Base-by-base conservation (phyloP, 1,140 invertebrate genomes). In the Tetraneura akinire region DNA sequence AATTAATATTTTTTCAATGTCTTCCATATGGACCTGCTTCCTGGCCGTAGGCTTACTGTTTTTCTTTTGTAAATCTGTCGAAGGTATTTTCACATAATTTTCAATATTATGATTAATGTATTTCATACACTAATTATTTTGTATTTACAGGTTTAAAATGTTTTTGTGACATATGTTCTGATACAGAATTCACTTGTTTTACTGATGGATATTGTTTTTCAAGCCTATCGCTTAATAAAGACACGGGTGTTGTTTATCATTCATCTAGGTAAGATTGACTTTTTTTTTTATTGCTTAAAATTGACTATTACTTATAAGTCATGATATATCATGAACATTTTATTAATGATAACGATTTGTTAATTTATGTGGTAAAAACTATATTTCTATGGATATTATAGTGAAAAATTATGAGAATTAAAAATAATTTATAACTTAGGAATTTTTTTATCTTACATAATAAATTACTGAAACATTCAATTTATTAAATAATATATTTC, bases 191-290 rank as follows among this genome's bases (percentile, higher is more conserved):
- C 84, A 93, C 93, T 45, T 96, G 94, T 87, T 90, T 91, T 84
- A 96, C 94, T 9, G 93, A 96, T 88, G 94, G 94, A 23, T 92
- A 91, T 83, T 96, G 94, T 86, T 95, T 93, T 83, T 93, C 94
- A 4, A 5, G 92, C 93, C 42, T 91, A 80, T 90, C 89, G 80
- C 85, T 91, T 81, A 88, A 90, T 71, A 88, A 90, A 82, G 86
- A 87, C 71, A 84, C 83, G 23, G 89, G 88, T 74, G 86, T 86
- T 81, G 87, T 90, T 81, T 89, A 88, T 80, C 89, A 91, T 85
- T 90, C 90, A 60, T 93, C 91, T 86, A 91, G 93, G 94, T 95
- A 90, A 86, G 81, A 53, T 53, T 47, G 32, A 42, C 80, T 76
- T 66, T 47, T 64, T 37, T 51, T 86, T 86, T 76, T 1, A 14